Evolutionary conservation across 2,113 vertebrate genomes (phyloP).

Genomic region (Serinus canaria): DNA sequence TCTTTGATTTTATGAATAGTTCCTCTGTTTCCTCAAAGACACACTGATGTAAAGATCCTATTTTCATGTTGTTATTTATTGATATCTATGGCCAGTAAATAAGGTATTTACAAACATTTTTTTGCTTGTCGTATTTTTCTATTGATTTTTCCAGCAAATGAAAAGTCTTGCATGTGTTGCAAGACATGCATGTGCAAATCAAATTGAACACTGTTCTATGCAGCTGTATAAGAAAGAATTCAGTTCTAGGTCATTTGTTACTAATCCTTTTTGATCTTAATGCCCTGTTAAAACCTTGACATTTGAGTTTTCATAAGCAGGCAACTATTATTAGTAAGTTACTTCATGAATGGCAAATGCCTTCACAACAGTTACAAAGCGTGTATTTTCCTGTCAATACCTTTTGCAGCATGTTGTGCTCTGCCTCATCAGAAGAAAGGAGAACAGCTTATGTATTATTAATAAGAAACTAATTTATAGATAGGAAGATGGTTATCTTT

Average conservation of each 20-base stretch:
- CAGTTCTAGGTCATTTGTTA: neutral
- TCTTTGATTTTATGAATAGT: neutral
- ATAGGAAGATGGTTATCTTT: constrained; percentile 2
- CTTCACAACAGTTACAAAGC: neutral
- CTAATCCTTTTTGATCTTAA: neutral
- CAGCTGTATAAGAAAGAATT: neutral
- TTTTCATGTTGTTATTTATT: neutral
- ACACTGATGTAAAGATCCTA: neutral
- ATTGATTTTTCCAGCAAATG: neutral
- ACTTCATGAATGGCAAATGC: neutral
- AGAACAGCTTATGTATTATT: constrained; percentile 28
- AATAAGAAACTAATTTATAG: constrained; percentile 29
- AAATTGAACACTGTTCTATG: neutral
- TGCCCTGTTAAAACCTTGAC: constrained; percentile 22
- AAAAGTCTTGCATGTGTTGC: neutral
- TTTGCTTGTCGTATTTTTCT: neutral
- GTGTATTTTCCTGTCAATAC: constrained; percentile 40
- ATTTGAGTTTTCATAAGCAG: constrained; percentile 18
- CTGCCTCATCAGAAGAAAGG: constrained; percentile 17
- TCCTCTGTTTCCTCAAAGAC: neutral
- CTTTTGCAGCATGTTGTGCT: constrained; percentile 1
- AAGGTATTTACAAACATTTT: neutral
- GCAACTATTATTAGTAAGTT: neutral
- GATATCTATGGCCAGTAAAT: neutral
- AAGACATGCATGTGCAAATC: neutral